phyloP scores from a whole-genome alignment of 2,113 vertebrate genomes.

The Corydoras maculifer region DNA sequence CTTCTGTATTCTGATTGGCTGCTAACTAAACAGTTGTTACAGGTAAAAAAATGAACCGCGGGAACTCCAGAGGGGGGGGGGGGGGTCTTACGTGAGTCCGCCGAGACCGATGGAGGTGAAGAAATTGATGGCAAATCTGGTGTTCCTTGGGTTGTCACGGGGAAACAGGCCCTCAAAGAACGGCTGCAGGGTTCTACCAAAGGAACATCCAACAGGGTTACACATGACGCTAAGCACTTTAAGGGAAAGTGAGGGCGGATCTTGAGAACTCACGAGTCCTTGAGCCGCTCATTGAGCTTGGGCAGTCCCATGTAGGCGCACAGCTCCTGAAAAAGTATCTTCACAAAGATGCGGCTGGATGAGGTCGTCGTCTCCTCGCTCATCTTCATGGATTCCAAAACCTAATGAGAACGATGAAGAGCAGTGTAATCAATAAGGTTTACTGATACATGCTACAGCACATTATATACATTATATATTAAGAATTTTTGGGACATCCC shows the following conservation, averaged over 20 bases:
- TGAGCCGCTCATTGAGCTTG: slow-evolving; percentile 87
- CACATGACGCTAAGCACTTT: too few relatives aligned
- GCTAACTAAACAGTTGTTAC: not conserved
- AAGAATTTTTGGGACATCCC: too few relatives aligned
- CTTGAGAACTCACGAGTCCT: slow-evolving; percentile 72
- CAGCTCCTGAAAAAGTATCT: slow-evolving; percentile 97
- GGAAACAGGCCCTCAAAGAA: slow-evolving; percentile 95
- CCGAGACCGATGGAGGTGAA: slow-evolving; percentile 98
- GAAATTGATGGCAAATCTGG: slow-evolving; percentile 98
- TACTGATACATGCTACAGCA: too few relatives aligned
- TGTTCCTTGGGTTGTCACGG: slow-evolving; percentile 95
- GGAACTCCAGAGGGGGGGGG: too few relatives aligned
- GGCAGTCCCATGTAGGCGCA: slow-evolving; percentile 98
- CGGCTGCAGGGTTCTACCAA: slow-evolving; percentile 80
- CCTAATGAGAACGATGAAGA: slow-evolving; percentile 57
- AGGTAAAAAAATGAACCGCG: not conserved
- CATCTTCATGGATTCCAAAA: slow-evolving; percentile 87
- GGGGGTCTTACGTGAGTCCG: slow-evolving; percentile 93
- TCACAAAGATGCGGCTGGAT: slow-evolving; percentile 97
- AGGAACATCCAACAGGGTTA: slow-evolving; percentile 28
- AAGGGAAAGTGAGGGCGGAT: too few relatives aligned
- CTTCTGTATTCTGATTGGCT: too few relatives aligned
- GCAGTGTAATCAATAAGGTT: too few relatives aligned
- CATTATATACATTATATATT: too few relatives aligned
- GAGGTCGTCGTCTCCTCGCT: slow-evolving; percentile 97